Base-by-base conservation (phyloP, 1,140 invertebrate genomes). In the Platyscapa corneri region DNA sequence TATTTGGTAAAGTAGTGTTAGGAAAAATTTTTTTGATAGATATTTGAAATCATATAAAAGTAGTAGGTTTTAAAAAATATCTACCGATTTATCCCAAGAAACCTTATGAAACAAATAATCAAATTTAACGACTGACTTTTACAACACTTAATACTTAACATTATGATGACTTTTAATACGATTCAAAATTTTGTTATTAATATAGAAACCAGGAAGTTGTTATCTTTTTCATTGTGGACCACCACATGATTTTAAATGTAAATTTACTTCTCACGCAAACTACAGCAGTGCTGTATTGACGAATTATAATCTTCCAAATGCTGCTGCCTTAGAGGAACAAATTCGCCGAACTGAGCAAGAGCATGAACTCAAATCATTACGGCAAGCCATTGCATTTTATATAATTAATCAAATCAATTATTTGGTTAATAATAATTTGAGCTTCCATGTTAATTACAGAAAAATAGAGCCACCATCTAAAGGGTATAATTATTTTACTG, bases 171-270 rank as follows among this genome's bases (percentile, higher is more conserved):
- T 7, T 46, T 10, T 60, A 27, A 60, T 27, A 27, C 23, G 34
- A 70, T 34, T 34, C 0, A 3, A 42, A 75, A 75, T 30, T n/a
- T 1, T 53, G 18, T 27, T 53, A 8, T 60, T 60, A 37, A 30
- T 42, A n/a, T 89, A 98, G 97, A 96, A 95, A 88, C 95, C 96
- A 7, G 97, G 97, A 83, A 97, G 97, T 89, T 99, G 98, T 92
- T 99, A 98, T 90, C 93, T 98, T 42, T 99, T 99, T 92, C 96
- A 98, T 92, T 99, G 98, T 92, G 97, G 97, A 0, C 95, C 96
- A 34, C 95, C 96, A 0, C 96, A 97, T 89, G 96, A 98, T 91
- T 98, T 98, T 92, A 97, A 97, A 89, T 99, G 98, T 93, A 97
- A 98, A 94, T 99, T 99, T 89, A 98, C 97, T 2, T 94, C 95